These are phyloP conservation scores for Tetramorium alpestre DNA, from an alignment of 1,140 invertebrate genomes.

Conservation along the genomic window DNA sequence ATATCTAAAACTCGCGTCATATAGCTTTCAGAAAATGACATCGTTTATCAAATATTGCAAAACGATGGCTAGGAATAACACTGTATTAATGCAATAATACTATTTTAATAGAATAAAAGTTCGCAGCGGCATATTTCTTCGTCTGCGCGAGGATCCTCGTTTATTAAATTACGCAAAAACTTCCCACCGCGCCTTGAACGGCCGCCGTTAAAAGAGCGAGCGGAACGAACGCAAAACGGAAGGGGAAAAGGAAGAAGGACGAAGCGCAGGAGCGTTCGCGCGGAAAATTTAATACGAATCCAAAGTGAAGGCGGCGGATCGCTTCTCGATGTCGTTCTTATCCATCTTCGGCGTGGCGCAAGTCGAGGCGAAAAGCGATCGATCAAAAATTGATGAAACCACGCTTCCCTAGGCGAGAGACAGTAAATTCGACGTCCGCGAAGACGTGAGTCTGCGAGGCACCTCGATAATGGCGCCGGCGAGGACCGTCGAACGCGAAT, in stretches of 20 bases:
- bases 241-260: background rate
- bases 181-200: background rate
- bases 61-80: background rate
- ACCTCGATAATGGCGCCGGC: constrained; percentile 56
- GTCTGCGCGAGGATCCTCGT: background rate
- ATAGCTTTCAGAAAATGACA: background rate
- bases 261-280: background rate
- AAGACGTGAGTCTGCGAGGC: constrained; percentile 45
- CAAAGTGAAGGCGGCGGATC: constrained; percentile 1
- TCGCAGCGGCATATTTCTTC: background rate
- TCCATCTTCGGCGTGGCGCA: constrained; percentile 25
- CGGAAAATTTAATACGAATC: constrained; percentile 47
- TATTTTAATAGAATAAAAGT: background rate
- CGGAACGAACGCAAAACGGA: background rate
- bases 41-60: background rate
- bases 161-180: constrained; percentile 37
- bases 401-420: constrained; percentile 54
- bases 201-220: constrained; percentile 2
- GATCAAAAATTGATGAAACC: constrained; percentile 71
- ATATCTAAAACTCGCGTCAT: background rate
- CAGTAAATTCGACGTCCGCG: constrained; percentile 67
- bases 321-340: constrained; percentile 51
- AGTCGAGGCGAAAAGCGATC: constrained; percentile 56
- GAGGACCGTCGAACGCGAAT: constrained; percentile 46
- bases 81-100: background rate